A percentile compares a stretch with the other conserved stretches of the same genome.
phyloP scores from a whole-genome alignment of 2,113 vertebrate species.

The Brachyhypopomus occidentalis region DNA sequence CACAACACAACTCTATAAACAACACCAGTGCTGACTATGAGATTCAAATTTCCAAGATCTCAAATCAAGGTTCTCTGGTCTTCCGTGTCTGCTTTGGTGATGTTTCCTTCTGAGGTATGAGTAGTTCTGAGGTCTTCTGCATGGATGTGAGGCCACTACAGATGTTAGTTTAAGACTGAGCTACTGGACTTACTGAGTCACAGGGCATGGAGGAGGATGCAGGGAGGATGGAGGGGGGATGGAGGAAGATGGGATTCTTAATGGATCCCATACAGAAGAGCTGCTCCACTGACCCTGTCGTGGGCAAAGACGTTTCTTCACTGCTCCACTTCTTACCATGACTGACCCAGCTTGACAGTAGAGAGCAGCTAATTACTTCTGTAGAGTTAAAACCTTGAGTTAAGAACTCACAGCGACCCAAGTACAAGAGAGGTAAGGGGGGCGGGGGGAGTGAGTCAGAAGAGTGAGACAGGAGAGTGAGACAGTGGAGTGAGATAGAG shows the following conservation, averaged over 20 bases:
- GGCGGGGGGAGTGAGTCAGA: background rate
- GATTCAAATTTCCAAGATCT: background rate
- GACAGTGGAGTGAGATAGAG: background rate
- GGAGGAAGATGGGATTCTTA: background rate
- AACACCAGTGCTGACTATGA: background rate
- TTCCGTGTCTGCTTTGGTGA: background rate
- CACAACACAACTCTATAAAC: background rate
- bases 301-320: background rate
- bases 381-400: background rate
- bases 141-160: constrained; percentile 20
- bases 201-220: background rate
- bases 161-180: constrained; percentile 22
- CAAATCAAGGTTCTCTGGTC: constrained; percentile 26
- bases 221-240: too few relatives aligned
- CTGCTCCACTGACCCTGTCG: constrained; percentile 1
- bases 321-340: constrained; percentile 4
- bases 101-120: background rate
- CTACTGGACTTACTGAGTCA: constrained; percentile 41
- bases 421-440: background rate
- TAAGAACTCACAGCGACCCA: background rate
- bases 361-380: background rate
- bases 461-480: background rate
- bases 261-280: constrained; percentile 43
- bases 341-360: background rate
- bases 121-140: background rate